These are phyloP conservation scores for Flexamia atlantica DNA, from an alignment of 2,888 invertebrate genomes.

Conservation along the genomic window DNA sequence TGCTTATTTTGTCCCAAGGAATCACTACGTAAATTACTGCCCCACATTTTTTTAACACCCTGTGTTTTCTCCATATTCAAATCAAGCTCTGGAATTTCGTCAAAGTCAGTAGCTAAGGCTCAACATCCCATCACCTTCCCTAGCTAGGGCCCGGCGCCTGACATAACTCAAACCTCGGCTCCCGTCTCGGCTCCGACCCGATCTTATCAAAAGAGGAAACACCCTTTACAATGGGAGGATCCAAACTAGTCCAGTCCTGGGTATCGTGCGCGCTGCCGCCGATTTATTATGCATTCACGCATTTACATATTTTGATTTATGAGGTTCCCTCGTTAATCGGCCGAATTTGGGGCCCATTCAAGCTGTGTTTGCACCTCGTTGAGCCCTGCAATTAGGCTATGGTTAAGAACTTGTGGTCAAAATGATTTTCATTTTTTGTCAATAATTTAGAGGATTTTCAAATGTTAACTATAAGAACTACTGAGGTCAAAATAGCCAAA, in stretches of 20 bases:
- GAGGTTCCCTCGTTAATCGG: conserved; percentile 8
- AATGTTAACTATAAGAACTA: too few relatives aligned
- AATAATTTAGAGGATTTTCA: too few relatives aligned
- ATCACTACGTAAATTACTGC: too few relatives aligned
- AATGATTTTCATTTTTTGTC: too few relatives aligned
- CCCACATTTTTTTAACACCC: too few relatives aligned
- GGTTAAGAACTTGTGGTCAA: too few relatives aligned
- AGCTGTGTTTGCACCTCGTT: conserved; percentile 39
- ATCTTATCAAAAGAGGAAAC: conserved; percentile 49
- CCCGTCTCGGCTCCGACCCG: background rate
- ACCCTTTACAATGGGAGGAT: conserved; percentile 32
- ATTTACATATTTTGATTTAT: conserved; percentile 55
- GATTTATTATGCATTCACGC: conserved; percentile 46
- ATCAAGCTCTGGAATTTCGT: too few relatives aligned
- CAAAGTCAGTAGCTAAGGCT: too few relatives aligned
- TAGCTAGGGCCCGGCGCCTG: background rate
- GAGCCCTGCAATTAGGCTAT: background rate
- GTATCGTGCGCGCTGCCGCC: background rate
- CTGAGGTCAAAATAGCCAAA: too few relatives aligned
- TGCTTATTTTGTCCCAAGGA: too few relatives aligned
- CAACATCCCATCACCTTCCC: too few relatives aligned
- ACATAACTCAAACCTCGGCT: background rate
- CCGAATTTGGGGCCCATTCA: conserved; percentile 41
- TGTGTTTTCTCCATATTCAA: too few relatives aligned
- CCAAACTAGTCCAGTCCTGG: conserved; percentile 18